A percentile compares a stretch with the other conserved stretches of the same genome.
Evolutionary conservation across 2,113 vertebrate species (phyloP).

Genomic region (Chaetura pelagica): DNA sequence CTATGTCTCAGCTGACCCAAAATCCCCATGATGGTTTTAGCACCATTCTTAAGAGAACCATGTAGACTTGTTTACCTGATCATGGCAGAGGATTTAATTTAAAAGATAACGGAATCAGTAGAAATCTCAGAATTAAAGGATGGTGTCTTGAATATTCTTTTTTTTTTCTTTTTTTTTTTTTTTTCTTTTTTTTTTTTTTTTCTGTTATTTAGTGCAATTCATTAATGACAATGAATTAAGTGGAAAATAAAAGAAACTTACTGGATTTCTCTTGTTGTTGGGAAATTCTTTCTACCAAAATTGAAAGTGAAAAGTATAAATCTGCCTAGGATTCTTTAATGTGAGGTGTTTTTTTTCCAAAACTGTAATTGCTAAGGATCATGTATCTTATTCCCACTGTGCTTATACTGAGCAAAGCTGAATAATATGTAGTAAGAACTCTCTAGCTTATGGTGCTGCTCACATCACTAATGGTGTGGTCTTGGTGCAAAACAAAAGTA

Average conservation of each 20-base stretch:
- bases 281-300: neutral
- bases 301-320: neutral
- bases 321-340: neutral
- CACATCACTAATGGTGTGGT: neutral
- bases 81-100: neutral
- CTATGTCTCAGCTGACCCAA: slow-evolving; percentile 70
- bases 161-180: neutral
- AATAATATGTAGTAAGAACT: neutral
- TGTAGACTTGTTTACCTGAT: slow-evolving; percentile 28
- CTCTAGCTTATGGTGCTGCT: neutral
- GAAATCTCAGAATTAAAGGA: neutral
- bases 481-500: neutral
- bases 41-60: slow-evolving; percentile 61
- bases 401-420: neutral
- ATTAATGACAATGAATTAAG: neutral
- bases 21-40: slow-evolving; percentile 63
- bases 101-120: neutral
- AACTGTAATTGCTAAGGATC: neutral
- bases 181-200: neutral
- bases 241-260: neutral
- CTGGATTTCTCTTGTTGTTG: neutral
- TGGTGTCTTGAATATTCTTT: neutral
- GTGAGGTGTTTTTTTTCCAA: neutral
- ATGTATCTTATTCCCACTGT: neutral
- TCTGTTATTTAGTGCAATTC: neutral